These are phyloP conservation scores for Vidua chalybeata DNA, from an alignment of 2,113 vertebrate genomes.

Conservation along the genomic window DNA sequence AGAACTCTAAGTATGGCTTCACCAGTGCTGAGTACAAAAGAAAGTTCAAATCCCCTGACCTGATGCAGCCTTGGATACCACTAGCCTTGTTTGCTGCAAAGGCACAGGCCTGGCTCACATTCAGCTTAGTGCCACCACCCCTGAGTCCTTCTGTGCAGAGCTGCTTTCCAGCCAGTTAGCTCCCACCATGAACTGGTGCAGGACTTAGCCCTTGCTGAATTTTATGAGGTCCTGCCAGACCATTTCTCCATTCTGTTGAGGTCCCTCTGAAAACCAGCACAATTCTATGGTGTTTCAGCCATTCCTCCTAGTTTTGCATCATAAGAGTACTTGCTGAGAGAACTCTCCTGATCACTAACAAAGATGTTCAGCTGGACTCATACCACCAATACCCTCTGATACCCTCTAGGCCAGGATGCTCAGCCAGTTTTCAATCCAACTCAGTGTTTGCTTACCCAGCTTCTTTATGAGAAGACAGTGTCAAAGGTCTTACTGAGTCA, in stretches of 20 bases:
- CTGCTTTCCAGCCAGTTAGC: neutral
- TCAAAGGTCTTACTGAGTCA: neutral
- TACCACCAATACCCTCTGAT: neutral
- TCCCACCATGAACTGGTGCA: neutral
- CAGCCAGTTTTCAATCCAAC: neutral
- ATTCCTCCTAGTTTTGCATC: neutral
- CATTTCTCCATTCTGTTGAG: neutral
- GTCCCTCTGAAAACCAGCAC: neutral
- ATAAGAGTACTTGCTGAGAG: neutral
- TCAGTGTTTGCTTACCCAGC: neutral
- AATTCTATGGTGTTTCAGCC: neutral
- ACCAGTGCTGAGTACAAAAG: neutral
- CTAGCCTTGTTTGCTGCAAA: neutral
- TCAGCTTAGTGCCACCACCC: neutral
- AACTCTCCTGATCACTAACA: neutral
- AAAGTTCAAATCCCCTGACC: neutral
- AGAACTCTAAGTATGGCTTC: neutral
- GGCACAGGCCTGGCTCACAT: rapidly evolving
- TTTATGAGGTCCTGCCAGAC: neutral
- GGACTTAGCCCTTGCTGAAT: neutral
- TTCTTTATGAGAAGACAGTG: neutral
- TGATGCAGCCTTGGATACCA: neutral
- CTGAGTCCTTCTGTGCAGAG: neutral
- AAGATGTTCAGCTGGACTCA: neutral
- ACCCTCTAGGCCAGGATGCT: neutral